Evolutionary conservation across 2,797 vertebrate species (phyloP).

Genomic region (Arctocebus calabarensis): DNA sequence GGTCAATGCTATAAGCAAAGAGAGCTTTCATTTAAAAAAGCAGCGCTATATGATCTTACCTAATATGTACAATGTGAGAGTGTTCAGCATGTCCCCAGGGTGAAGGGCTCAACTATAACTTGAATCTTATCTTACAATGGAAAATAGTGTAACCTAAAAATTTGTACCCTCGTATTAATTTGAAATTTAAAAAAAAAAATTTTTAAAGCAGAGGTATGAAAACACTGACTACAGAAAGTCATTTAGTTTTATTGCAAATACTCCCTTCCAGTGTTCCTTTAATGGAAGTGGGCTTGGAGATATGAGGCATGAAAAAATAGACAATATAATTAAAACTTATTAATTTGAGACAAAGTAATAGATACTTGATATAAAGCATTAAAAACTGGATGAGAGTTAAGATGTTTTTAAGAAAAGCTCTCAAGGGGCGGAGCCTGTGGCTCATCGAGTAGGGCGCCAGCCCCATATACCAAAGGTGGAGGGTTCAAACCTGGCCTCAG

Average conservation of each 20-base stretch:
- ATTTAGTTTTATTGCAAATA: slow-evolving; percentile 14
- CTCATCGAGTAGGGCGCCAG: no score
- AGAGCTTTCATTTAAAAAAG: slow-evolving; percentile 10
- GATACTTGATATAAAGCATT: slow-evolving; percentile 1
- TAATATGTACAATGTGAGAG: no score
- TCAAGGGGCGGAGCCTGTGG: no score
- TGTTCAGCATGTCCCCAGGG: no score
- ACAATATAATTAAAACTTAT: slow-evolving; percentile 23
- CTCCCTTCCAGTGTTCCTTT: slow-evolving; percentile 11
- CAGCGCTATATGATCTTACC: background rate
- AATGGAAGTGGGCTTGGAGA: background rate
- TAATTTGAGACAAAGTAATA: background rate
- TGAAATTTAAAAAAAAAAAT: no score
- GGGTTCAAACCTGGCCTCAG: no score
- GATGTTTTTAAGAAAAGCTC: background rate
- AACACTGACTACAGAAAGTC: background rate
- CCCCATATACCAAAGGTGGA: no score
- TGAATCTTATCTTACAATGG: no score
- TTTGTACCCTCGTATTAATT: no score
- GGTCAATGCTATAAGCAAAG: background rate
- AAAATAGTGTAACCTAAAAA: no score
- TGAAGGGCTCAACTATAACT: no score
- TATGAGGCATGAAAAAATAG: background rate
- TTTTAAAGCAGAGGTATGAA: background rate
- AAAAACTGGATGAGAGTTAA: background rate